A percentile compares a stretch with the other conserved stretches of the same genome.
Conservation (phyloP, 2,797 vertebrate genomes). For the Moxostoma hubbsi region DNA sequence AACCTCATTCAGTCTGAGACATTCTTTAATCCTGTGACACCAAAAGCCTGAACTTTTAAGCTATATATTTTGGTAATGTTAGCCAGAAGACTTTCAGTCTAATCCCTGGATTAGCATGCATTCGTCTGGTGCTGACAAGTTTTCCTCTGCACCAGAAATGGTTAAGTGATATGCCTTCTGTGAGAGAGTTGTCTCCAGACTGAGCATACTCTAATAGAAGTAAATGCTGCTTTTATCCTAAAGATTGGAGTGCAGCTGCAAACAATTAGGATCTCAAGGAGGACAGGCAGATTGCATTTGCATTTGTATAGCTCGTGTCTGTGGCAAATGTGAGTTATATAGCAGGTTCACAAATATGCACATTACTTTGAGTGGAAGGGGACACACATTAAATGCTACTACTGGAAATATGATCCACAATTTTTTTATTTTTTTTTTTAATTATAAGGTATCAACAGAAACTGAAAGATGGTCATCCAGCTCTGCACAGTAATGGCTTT, state of each 20-base stretch:
- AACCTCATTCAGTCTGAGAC: neutral
- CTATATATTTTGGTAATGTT: conserved; percentile 57
- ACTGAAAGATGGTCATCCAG: conserved; percentile 33
- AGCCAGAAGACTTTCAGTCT: conserved; percentile 58
- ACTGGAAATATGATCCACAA: conserved; percentile 53
- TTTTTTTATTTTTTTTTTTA: conserved; percentile 44
- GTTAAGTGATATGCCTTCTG: conserved; percentile 52
- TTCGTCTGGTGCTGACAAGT: conserved; percentile 44
- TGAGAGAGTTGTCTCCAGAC: conserved; percentile 54
- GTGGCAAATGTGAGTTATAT: conserved; percentile 56
- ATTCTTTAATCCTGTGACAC: conserved; percentile 29
- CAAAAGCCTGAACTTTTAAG: conserved; percentile 33
- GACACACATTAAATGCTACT: conserved; percentile 52
- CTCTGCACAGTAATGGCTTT: conserved; percentile 43
- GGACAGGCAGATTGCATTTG: conserved; percentile 65
- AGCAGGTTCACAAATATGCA: conserved; percentile 44
- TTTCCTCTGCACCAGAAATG: conserved; percentile 48
- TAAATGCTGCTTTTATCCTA: conserved; percentile 59
- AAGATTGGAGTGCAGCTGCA: conserved; percentile 61
- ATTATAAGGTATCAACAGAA: conserved; percentile 49
- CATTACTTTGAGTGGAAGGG: conserved; percentile 47
- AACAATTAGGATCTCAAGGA: conserved; percentile 64
- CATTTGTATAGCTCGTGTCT: conserved; percentile 62
- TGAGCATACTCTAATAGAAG: conserved; percentile 54
- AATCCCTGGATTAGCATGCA: conserved; percentile 52